Evolutionary conservation across 53 echinoderm and acorn worm genomes (phyloP), one percentile per base, ranked within the genome.

Genomic region (Temnopleurus reevesii): DNA sequence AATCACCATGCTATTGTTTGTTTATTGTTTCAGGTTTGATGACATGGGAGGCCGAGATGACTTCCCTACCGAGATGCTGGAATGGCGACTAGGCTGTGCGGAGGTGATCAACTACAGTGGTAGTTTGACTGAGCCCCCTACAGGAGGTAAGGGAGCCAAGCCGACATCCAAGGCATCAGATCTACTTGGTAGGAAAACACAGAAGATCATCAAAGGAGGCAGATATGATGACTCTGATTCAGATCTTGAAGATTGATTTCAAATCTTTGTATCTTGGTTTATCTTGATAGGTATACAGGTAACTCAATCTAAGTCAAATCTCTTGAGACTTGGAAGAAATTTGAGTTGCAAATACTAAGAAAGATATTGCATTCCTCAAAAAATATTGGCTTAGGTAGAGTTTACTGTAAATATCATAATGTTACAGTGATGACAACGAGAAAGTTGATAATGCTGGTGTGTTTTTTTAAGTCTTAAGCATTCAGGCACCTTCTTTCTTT

Each of bases 1-100:
- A n/a, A n/a, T n/a, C n/a, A n/a, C n/a, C 49, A 49, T 9, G 15
- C 0, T 49, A 12, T 9, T 49, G 15, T 25, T 59, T 8, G 28
- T 59, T 59, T 64, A 17, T 8, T 71, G 41, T n/a, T 71, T 4
- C 84, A 97, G 99, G 46, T 99, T 99, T 90, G 93, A 94, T 90
- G 96, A 99, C 34, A 58, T 96, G 23, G 99, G 99, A 27, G 96
- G 99, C 9, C 77, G 26, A 33, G 99, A 99, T 46, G 99, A 99
- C 91, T 99, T 99, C 81, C 96, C 94, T 2, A 99, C 99, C 0
- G 99, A 94, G 92, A 99, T 99, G 96, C 59, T 99, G 45, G 99
- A 99, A 81, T 99, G 99, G 99, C 89, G 99, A 56, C 88, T 99
- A 29, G 99, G 96, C 18, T 94, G 96, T 58, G 96, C 93, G 10